Base-by-base conservation (phyloP, 2,113 vertebrate species). In the Cyanoderma ruficeps region DNA sequence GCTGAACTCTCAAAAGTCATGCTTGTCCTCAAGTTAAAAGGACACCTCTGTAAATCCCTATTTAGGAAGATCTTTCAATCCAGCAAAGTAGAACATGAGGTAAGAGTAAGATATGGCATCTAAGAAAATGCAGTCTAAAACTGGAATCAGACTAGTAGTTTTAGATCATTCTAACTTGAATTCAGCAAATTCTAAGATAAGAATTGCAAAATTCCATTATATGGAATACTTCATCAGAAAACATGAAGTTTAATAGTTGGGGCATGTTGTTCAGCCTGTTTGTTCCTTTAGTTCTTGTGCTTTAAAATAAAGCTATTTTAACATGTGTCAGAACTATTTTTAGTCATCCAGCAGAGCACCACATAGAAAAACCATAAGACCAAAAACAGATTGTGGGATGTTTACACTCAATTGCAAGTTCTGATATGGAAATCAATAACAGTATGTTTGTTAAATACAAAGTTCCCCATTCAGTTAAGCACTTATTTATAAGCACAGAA, bases 241-340 rank as follows among this genome's bases (percentile, higher is more conserved):
- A 44, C 0, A 5, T 65, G 11, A 79, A 44, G 18, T 72, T 82
- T 74, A 47, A 56, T 2, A 39, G 16, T 2, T 21, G 12, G 12
- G 27, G 15, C 2, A 2, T 10, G 46, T 77, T 3, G 2, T 13
- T 63, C 41, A 19, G 3, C 30, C 60, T 13, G 1, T 23, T 57
- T 65, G 10, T 46, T 49, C 5, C 20, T 57, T 85, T 23, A 31
- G 6, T 7, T 47, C 31, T 27, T 25, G 5, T 22, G 17, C 11
- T 47, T 65, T 61, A 76, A 91, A 44, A 42, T 10, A 59, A 78
- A 63, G 9, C 3, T 37, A 15, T 49, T 83, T 57, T 76, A 71
- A 47, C 11, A 41, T 0, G 2, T 18, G 8, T 6, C 8, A 59
- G 59, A 68, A 64, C 30, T 42, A 61, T 15, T 60, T 75, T 27